Conservation (phyloP, 2,888 invertebrate species). For the Apodemia hepburni region DNA sequence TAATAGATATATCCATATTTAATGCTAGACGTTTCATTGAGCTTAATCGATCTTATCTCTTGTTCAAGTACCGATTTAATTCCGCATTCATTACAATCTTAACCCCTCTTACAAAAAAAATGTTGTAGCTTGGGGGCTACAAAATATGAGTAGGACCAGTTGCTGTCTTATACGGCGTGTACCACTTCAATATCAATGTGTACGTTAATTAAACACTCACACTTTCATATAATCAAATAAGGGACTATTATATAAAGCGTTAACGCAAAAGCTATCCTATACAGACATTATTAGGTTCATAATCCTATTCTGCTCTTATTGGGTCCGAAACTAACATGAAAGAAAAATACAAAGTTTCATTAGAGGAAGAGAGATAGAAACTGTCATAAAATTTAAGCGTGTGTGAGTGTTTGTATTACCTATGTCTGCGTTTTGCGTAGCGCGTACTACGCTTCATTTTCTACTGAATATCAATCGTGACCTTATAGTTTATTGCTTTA, state of each 20-base stretch:
- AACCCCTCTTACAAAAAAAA: too few species aligned
- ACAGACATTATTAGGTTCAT: not conserved
- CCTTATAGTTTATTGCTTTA: not conserved
- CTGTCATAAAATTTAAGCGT: not conserved
- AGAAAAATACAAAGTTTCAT: not conserved
- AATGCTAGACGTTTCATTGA: too few species aligned
- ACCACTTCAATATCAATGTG: constrained; percentile 27
- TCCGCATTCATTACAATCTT: too few species aligned
- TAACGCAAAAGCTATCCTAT: constrained; percentile 6
- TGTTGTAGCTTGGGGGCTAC: not conserved
- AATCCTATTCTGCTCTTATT: not conserved
- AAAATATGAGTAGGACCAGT: constrained; percentile 3
- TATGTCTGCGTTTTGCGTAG: not conserved
- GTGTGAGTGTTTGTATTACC: not conserved
- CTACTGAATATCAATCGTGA: constrained; percentile 7
- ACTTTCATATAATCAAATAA: constrained; percentile 37
- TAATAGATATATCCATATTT: too few species aligned
- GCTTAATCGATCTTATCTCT: too few species aligned
- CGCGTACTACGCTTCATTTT: not conserved
- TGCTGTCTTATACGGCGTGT: constrained; percentile 21
- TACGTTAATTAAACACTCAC: constrained; percentile 60
- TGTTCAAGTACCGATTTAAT: too few species aligned
- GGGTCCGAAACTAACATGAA: constrained; percentile 1
- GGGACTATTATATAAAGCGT: not conserved
- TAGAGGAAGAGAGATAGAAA: not conserved